These are phyloP conservation scores for Bombus pascuorum DNA, from an alignment of 1,140 invertebrate genomes.

Conservation along the genomic window DNA sequence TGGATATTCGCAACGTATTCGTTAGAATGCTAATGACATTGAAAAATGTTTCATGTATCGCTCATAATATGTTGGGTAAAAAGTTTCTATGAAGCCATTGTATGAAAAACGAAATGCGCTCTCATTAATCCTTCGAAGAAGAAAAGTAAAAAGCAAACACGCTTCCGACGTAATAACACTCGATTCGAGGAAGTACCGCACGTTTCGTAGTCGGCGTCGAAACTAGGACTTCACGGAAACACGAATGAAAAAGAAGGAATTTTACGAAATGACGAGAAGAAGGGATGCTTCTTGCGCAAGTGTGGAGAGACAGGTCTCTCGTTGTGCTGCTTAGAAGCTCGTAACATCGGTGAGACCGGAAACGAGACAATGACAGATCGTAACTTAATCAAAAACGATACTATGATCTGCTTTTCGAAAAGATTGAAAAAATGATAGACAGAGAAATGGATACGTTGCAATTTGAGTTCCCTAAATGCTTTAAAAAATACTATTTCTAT, in stretches of 20 bases:
- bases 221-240: slow-evolving; percentile 23
- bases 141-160: neutral
- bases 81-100: neutral
- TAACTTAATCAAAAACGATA: neutral
- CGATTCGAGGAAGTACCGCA: neutral
- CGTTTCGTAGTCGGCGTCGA: neutral
- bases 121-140: neutral
- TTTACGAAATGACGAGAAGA: neutral
- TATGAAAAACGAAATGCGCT: neutral
- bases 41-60: neutral
- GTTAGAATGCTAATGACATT: too few species aligned
- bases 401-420: neutral
- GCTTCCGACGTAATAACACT: neutral
- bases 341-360: slow-evolving; percentile 9
- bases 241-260: neutral
- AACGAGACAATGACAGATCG: slow-evolving; percentile 29
- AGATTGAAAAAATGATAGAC: neutral
- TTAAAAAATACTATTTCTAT: too few species aligned
- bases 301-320: neutral
- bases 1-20: too few species aligned
- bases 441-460: too few species aligned
- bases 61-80: too few species aligned
- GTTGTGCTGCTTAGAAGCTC: neutral
- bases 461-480: neutral
- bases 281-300: slow-evolving; percentile 3